Evolutionary conservation across 2,888 invertebrate species (phyloP), one percentile per base, ranked within the genome.

Genomic region (Pyrgus malvae): DNA sequence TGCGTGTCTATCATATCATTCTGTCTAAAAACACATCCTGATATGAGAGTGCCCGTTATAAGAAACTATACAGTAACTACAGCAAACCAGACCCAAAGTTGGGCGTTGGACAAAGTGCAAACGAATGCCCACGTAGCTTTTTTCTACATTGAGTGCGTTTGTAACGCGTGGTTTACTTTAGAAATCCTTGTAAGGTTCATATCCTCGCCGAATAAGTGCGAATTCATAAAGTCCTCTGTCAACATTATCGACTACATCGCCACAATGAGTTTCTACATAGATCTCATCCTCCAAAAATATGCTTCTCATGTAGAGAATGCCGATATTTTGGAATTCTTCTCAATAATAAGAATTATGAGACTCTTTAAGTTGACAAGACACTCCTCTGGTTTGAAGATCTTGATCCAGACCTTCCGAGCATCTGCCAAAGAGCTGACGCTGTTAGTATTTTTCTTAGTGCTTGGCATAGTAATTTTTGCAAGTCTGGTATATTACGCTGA

Each of bases 201-300:
- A 72, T 97, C 98, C 48, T 96, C 97, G 65, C 98, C 98, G 25
- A 97, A 96, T 80, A 98, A 98, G 85, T 96, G 96, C 83, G 96
- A 96, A 77, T 99, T 99, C 91, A 93, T 99, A 83, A 96, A 96
- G 83, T 97, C 95, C 78, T 98, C 98, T 60, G 98, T 99, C 74
- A 99, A 99, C 91, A 95, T 99, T 84, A 99, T 99, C 90, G 99
- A 99, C 90, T 98, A 99, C 90, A 97, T 99, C 70, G 99, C 99
- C 62, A 99, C 99, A 31, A 93, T 99, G 84, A 98, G 98, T 81
- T 99, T 99, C 92, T 99, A 99, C 93, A 95, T 98, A 83, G 98
- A 98, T 87, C 91, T 98, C 77, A 93, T 95, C 70, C 93, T 98
- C 65, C 96, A 97, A 77, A 95, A 95, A 79, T 96, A 97, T 85